Evolutionary conservation across 2,797 vertebrate species (phyloP), one percentile per base, ranked within the genome.

Genomic region (Trachops cirrhosus): DNA sequence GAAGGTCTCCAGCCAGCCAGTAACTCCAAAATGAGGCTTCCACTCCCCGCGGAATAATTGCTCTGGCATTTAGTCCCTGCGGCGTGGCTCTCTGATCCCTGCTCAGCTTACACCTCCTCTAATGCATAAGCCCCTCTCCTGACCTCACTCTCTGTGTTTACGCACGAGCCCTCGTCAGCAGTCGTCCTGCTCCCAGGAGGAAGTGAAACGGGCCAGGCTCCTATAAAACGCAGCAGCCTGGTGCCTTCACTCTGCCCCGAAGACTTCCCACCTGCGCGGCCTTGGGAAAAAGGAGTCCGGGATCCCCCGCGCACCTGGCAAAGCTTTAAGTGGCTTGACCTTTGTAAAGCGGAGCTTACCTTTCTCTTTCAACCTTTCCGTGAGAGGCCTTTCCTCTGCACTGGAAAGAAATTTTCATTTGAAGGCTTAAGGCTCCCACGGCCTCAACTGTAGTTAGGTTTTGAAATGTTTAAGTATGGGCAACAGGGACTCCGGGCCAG

Each of bases 401-500:
- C 88, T 57, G 12, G 67, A 48, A 80, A 94, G 86, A 97, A 93
- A 77, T 62, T 91, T 75, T 92, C 93, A 73, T 88, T 41, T 92
- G 78, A 97, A 91, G 48, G 62, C 39, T 73, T 78, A 73, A 97
- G 86, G 70, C 92, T 96, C 91, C 94, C 78, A 24, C 10, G 52
- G 91, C 71, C 88, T 89, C 75, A 3, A 86, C 32, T 64, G 95
- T 44, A 78, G 87, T 92, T 26, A 88, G 79, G 57, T 94, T 97
- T 95, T 92, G 83, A 95, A 96, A 94, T 84, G 94, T 87, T 94
- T 93, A 95, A 96, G 46, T 95, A 85, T 71, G 44, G 93, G 75
- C 92, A 19, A 78, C 80, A 84, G 82, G 67, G 37, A 70, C 37
- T 12, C n/a, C 59, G 74, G 39, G 48, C 37, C 64, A 15, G 57